Evolutionary conservation across 2,113 vertebrate species (phyloP).

Genomic region (Psittacula cyanocephala): DNA sequence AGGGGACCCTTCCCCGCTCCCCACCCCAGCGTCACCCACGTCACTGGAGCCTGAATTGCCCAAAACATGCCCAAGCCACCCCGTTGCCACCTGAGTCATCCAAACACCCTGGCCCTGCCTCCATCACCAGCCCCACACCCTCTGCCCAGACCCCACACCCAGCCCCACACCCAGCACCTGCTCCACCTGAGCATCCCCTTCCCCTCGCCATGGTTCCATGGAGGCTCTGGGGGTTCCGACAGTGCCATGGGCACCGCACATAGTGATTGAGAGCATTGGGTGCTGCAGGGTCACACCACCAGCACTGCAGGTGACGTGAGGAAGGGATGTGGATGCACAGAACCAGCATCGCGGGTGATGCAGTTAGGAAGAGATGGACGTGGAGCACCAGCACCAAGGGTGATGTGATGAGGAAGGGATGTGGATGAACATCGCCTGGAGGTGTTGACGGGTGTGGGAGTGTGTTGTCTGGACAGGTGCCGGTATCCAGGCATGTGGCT

Average conservation of each 20-base stretch:
- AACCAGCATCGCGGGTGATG: not conserved
- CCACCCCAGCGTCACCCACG: not conserved
- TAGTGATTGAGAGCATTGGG: accelerated
- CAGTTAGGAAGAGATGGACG: not conserved
- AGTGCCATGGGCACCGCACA: accelerated
- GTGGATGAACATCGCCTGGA: not conserved
- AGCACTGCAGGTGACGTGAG: not conserved
- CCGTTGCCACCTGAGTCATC: not conserved
- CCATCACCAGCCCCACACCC: not conserved
- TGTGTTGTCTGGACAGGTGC: conserved; percentile 51
- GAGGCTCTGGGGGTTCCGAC: accelerated
- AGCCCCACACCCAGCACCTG: not conserved
- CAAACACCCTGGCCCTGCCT: not conserved
- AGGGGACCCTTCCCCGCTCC: not conserved
- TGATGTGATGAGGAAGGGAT: not conserved
- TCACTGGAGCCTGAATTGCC: not conserved
- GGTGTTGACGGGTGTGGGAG: not conserved
- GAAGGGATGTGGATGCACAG: not conserved
- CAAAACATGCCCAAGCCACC: not conserved
- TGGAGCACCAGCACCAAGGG: too few relatives aligned
- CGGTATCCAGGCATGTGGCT: conserved; percentile 11
- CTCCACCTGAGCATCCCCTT: accelerated
- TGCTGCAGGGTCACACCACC: accelerated
- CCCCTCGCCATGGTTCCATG: accelerated
- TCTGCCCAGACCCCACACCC: not conserved